Base-by-base conservation (phyloP, 2,888 invertebrate species). In the Flexamia atlantica region DNA sequence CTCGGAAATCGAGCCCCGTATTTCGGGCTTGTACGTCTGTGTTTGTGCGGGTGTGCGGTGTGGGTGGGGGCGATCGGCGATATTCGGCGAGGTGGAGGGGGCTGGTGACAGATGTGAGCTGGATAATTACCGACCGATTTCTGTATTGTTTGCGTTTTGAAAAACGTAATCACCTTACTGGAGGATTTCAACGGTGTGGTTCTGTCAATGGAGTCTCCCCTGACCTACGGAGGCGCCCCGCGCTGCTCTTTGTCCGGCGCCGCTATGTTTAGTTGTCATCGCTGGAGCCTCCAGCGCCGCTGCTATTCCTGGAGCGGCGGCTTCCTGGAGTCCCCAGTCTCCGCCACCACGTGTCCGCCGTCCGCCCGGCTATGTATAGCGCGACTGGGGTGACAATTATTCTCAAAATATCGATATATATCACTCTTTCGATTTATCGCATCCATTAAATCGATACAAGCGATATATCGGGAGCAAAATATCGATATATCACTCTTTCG, bases 241-340 rank as follows among this genome's bases (percentile, higher is more conserved):
- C 30, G 28, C 14, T 64, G 28, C 14, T 64, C 64, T 64, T 64
- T 64, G 64, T 64, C 64, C 64, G n/a, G 28, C 64, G 30, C 2
- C 17, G 3, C 28, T 64, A 64, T 64, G 7, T 64, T 64, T 64
- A 64, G 64, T 64, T 64, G 64, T 28, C 64, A 64, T 28, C 30
- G 64, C 64, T 64, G 64, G 64, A 64, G 64, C 10, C 28, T 28
- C 28, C 10, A 28, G 28, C 14, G 64, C 64, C 10, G 28, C 64
- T 20, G 64, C 64, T 64, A 64, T 64, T 64, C 64, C 64, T 64
- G 64, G 64, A 64, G 0, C 64, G 28, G 28, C 30, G 28, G 30
- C 30, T 64, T 64, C 64, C 64, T 64, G 64, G 64, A 64, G 64
- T 3, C 64, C 14, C 57, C 57, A 20, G 57, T 57, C 57, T 20